phyloP scores from a whole-genome alignment of 1,140 invertebrate genomes.

The Brachionus rotundiformis region DNA sequence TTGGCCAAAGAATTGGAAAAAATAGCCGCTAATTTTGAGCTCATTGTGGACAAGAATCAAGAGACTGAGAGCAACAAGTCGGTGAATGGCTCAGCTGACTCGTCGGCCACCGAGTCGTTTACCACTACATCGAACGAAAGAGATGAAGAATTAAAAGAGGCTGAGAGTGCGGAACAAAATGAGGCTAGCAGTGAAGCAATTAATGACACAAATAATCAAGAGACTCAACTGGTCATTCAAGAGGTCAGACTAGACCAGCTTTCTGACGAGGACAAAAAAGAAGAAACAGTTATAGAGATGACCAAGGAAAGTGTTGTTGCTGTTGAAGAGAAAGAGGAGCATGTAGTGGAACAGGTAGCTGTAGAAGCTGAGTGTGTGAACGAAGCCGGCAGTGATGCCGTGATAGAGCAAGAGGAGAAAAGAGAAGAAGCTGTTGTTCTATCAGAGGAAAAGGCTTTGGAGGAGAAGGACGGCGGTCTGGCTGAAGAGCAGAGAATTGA shows the following conservation, averaged over 20 bases:
- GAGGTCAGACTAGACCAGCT: not conserved
- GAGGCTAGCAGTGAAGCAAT: not conserved
- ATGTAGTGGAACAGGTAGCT: not conserved
- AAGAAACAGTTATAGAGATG: not conserved
- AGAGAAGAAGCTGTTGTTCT: not conserved
- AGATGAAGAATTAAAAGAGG: not conserved
- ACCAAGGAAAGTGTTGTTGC: not conserved
- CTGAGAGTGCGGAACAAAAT: not conserved
- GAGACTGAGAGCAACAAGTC: slow-evolving; percentile 29
- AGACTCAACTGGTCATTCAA: not conserved
- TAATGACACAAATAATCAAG: too few relatives aligned
- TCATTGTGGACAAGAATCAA: not conserved
- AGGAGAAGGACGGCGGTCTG: not conserved
- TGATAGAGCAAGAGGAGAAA: too few relatives aligned
- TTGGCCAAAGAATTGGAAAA: slow-evolving; percentile 28
- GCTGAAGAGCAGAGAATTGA: not conserved
- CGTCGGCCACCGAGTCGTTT: not conserved
- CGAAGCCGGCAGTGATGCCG: too few relatives aligned
- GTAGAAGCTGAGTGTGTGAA: not conserved
- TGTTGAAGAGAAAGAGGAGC: not conserved
- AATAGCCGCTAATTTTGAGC: slow-evolving; percentile 7
- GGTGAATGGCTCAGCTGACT: slow-evolving; percentile 16
- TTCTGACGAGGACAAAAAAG: not conserved
- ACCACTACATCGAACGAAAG: not conserved
- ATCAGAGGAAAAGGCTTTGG: not conserved